Evolutionary conservation across 2,888 invertebrate genomes (phyloP), one percentile per base, ranked within the genome.

Genomic region (Anthrax anthrax): DNA sequence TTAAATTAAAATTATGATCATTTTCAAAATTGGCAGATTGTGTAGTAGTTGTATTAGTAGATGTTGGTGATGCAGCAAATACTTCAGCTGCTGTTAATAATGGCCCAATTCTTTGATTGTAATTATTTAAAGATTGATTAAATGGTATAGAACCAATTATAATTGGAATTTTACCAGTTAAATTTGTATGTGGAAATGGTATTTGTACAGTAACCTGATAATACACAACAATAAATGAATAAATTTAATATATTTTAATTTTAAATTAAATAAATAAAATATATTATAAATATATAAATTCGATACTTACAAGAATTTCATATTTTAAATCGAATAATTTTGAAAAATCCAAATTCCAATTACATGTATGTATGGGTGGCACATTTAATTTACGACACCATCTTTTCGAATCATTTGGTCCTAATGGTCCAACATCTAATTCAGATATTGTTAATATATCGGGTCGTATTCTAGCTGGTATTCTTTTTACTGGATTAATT

Each of bases 341-440:
- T 12, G 29, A 32, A 12, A 3, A 12, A 32, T 32, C 29, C 12
- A 32, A 32, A 32, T 62, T 63, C 48, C 66, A 64, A 5, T 63
- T 51, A 46, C 60, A 59, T 37, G 60, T 63, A 46, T 64, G 64
- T 0, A 65, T 63, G 14, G 67, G 67, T 4, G 67, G 63, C 16
- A 66, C 60, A 19, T 65, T 60, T 23, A 67, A 67, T 16, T 67
- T 59, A 32, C 60, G 55, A 42, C 14, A 6, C 12, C 14, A 39
- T 19, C 39, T 44, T 44, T 34, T 34, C 39, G 18, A 44, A 12
- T 32, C 29, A 32, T 32, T 32, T 32, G 29, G 29, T 1, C 70
- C 71, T 0, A 76, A 72, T 0, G 77, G 75, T 0, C 79, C 80
- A 51, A 78, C 73, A 56, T 74, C 73, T 10, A 78, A 59, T 48